Conservation (phyloP, 2,888 invertebrate species). For the Conops quadrifasciatus region DNA sequence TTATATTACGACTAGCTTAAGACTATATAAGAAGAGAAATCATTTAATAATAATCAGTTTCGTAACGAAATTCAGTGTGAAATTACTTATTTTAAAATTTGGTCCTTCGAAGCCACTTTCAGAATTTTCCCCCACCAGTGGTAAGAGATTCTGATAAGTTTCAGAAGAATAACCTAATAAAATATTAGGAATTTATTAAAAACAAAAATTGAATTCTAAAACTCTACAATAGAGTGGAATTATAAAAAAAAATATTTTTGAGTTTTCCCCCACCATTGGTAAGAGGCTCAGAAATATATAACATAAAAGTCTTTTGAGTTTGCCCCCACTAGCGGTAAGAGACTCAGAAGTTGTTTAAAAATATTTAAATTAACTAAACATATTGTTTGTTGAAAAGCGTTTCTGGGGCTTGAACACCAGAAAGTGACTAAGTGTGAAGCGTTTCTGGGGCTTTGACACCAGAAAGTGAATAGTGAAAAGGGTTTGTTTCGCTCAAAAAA, state of each 20-base stretch:
- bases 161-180: too few relatives aligned
- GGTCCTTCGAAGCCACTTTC: too few relatives aligned
- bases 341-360: background rate
- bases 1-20: too few relatives aligned
- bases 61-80: too few relatives aligned
- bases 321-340: background rate
- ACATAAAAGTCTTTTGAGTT: background rate
- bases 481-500: background rate
- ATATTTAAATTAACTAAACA: background rate
- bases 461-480: background rate
- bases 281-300: conserved; percentile 1
- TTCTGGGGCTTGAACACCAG: background rate
- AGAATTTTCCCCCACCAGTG: too few relatives aligned
- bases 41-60: too few relatives aligned
- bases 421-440: background rate
- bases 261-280: conserved; percentile 10
- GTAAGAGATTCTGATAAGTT: too few relatives aligned
- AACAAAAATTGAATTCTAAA: too few relatives aligned
- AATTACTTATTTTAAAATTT: too few relatives aligned
- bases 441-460: conserved; percentile 1
- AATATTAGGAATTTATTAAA: too few relatives aligned
- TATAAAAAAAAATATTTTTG: background rate
- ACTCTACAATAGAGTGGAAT: too few relatives aligned
- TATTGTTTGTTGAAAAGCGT: background rate
- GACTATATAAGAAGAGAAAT: too few relatives aligned